Percentiles rank a stretch among this genome's conserved stretches.
phyloP scores from a whole-genome alignment of 2,888 invertebrate genomes.

The Reticulitermes lucifugus region DNA sequence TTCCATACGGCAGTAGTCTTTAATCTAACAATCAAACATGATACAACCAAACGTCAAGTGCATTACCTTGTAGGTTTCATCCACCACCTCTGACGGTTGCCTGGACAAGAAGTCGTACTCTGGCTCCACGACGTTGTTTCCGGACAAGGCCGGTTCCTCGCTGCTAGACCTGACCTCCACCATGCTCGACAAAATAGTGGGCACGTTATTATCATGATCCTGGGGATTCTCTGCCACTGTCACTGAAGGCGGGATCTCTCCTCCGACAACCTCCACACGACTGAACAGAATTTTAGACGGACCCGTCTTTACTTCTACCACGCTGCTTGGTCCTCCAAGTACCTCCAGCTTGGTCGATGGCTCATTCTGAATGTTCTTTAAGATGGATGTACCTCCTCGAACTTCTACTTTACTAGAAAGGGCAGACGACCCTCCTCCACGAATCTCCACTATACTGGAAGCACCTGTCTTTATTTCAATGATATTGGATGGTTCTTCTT shows the following conservation, averaged over 20 bases:
- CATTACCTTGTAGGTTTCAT: conserved; percentile 83
- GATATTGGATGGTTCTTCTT: background rate
- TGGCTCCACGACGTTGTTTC: conserved; percentile 82
- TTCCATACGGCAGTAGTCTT: too few relatives aligned
- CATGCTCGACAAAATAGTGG: conserved; percentile 65
- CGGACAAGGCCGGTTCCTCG: conserved; percentile 71
- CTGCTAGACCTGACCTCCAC: conserved; percentile 66
- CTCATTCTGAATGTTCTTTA: background rate
- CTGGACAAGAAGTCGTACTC: conserved; percentile 88
- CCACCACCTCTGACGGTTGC: conserved; percentile 86
- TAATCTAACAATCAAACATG: too few relatives aligned
- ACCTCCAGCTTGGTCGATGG: conserved; percentile 36
- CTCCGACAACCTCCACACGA: conserved; percentile 59
- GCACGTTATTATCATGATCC: conserved; percentile 58
- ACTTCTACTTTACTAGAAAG: conserved; percentile 69
- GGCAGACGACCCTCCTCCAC: conserved; percentile 32
- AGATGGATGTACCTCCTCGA: conserved; percentile 8
- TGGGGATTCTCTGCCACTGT: conserved; percentile 58
- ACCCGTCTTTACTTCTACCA: conserved; percentile 55
- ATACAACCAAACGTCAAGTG: background rate
- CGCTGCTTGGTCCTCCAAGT: conserved; percentile 49
- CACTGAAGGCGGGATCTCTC: conserved; percentile 58
- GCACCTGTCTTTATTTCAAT: background rate
- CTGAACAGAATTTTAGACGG: conserved; percentile 62
- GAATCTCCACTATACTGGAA: conserved; percentile 18